Evolutionary conservation across 2,113 vertebrate genomes (phyloP), one percentile per base, ranked within the genome.

Genomic region (Bujurquina vittata): DNA sequence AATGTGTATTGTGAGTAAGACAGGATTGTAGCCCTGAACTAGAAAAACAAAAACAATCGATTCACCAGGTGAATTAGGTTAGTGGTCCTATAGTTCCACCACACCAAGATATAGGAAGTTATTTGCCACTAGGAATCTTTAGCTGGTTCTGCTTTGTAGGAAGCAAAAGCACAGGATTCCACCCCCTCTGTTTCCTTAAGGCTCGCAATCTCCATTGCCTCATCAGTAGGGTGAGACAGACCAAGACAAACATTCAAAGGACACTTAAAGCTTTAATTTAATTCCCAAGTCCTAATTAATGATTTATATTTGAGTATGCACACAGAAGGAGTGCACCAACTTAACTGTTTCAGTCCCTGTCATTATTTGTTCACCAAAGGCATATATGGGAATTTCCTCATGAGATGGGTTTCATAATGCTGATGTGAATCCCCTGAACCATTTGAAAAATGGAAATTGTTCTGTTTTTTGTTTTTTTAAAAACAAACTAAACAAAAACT

Each of bases 401-500:
- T 33, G 11, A 29, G 3, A 43, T 23, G 26, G 9, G 55, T 54
- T 77, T 43, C 20, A 15, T 58, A 59, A 73, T 77, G 22, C 46
- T 83, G 26, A 81, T 63, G 18, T 76, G 56, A 61, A 20, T 81
- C 75, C 35, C 54, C 3, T 75, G 43, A 35, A 84, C 62, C 4
- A 1, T 79, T 58, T 77, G 54, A 77, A 37, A 15, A 12, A 29
- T 72, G 40, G 15, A 11, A 10, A 37, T 84, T 72, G 60, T 57
- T 67, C 43, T 76, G 56, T 49, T 75, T n/a, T n/a, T n/a, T n/a
- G n/a, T n/a, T n/a, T n/a, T n/a, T n/a, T 31, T 29, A 63, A 12
- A 85, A 69, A 62, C 83, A 35, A 35, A 35, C 2, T 5, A 33
- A 33, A 33, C 5, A 33, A 84, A 80, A 73, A 23, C 62, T 83